These are phyloP conservation scores for Apodemus sylvaticus DNA, from an alignment of 2,113 vertebrate genomes.

Conservation along the genomic window DNA sequence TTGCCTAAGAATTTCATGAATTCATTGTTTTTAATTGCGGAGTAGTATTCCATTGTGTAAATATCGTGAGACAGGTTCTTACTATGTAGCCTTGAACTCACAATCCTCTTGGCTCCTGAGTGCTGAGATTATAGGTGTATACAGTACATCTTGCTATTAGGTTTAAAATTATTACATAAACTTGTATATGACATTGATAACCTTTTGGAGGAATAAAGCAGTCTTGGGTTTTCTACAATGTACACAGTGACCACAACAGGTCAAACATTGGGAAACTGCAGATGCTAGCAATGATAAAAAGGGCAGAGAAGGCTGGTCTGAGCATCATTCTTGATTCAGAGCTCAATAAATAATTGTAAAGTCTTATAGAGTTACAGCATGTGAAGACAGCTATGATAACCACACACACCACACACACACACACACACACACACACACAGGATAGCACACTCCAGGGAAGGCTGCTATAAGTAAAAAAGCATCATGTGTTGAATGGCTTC, in stretches of 20 bases:
- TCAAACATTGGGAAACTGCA: background rate
- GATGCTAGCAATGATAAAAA: background rate
- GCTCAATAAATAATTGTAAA: slow-evolving; percentile 39
- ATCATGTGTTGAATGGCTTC: background rate
- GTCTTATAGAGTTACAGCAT: background rate
- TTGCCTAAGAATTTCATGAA: no score
- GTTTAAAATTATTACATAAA: background rate
- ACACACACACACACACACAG: background rate
- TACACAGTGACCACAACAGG: background rate
- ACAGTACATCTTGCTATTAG: background rate
- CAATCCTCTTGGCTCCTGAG: background rate
- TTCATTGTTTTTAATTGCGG: no score
- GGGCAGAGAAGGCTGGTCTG: background rate
- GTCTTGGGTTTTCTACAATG: slow-evolving; percentile 9
- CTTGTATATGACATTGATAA: background rate
- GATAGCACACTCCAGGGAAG: slow-evolving; percentile 20
- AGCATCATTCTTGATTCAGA: slow-evolving; percentile 15
- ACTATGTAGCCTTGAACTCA: background rate
- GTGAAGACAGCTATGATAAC: background rate
- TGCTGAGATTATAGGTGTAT: background rate
- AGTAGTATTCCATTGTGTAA: no score
- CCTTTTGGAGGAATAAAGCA: slow-evolving; percentile 26
- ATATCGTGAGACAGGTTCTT: background rate
- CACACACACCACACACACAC: no score
- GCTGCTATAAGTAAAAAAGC: background rate